Percentiles rank a stretch among this genome's conserved stretches.
phyloP scores from a whole-genome alignment of 1,140 invertebrate genomes.

The Diorhabda elongata region DNA sequence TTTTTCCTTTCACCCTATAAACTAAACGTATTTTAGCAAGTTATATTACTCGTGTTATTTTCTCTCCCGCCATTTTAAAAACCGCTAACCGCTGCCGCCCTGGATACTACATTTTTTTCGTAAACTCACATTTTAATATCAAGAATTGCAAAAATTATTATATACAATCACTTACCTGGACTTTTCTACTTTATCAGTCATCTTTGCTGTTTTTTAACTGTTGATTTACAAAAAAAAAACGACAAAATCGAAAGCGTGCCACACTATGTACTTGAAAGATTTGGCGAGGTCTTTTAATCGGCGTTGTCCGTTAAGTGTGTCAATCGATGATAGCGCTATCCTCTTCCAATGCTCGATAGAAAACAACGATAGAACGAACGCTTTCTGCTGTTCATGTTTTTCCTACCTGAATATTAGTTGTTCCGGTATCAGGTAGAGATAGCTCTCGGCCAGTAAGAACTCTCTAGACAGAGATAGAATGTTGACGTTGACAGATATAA shows the following conservation, averaged over 20 bases:
- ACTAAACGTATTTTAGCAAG: no score
- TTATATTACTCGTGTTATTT: not conserved
- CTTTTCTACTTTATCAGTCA: not conserved
- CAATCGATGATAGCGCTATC: not conserved
- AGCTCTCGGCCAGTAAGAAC: no score
- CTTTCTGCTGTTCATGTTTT: no score
- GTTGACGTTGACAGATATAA: no score
- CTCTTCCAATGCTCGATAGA: not conserved
- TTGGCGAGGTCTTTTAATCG: not conserved
- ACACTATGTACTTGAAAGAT: not conserved
- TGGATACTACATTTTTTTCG: not conserved
- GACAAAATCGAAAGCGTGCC: not conserved
- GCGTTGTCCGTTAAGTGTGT: not conserved
- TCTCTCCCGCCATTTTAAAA: not conserved
- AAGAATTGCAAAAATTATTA: not conserved
- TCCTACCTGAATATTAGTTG: no score
- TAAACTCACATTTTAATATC: not conserved
- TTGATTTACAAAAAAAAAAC: not conserved
- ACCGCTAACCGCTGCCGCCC: not conserved
- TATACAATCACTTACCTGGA: not conserved
- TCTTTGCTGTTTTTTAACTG: not conserved
- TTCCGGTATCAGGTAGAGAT: no score
- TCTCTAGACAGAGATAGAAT: no score
- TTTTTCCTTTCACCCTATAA: no score
- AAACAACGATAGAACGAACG: not conserved